Conservation (phyloP, 2,113 vertebrate genomes). For the Hemicordylus capensis region DNA sequence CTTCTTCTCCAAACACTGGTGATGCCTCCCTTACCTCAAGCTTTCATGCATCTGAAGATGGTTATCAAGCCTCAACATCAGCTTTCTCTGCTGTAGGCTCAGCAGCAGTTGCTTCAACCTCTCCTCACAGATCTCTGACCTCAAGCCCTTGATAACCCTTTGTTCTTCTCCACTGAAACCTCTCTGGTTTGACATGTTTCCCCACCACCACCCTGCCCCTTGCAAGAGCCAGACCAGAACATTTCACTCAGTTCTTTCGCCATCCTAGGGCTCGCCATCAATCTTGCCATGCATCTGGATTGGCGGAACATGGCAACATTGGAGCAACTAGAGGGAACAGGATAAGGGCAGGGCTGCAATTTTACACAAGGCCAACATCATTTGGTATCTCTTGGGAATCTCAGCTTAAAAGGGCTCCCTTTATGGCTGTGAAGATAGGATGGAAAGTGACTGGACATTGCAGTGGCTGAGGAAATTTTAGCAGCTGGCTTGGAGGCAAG, state of each 20-base stretch:
- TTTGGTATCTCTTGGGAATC: conserved; percentile 2
- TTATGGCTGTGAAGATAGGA: neutral
- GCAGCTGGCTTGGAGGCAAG: neutral
- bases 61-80: neutral
- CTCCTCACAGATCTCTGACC: neutral
- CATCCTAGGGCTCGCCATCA: neutral
- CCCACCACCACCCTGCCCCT: no score
- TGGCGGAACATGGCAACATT: neutral
- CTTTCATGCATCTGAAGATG: neutral
- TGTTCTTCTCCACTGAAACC: neutral
- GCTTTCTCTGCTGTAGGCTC: neutral
- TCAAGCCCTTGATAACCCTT: neutral
- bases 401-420: neutral
- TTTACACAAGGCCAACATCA: neutral
- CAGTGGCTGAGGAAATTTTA: neutral
- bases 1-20: neutral
- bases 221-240: neutral
- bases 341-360: neutral
- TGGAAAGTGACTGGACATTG: neutral
- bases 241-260: neutral
- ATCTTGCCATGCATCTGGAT: neutral
- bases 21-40: neutral
- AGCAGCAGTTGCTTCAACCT: neutral
- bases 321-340: neutral
- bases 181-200: neutral